Evolutionary conservation across 2,888 invertebrate species (phyloP).

Genomic region (Hirtodrosophila cameraria): DNA sequence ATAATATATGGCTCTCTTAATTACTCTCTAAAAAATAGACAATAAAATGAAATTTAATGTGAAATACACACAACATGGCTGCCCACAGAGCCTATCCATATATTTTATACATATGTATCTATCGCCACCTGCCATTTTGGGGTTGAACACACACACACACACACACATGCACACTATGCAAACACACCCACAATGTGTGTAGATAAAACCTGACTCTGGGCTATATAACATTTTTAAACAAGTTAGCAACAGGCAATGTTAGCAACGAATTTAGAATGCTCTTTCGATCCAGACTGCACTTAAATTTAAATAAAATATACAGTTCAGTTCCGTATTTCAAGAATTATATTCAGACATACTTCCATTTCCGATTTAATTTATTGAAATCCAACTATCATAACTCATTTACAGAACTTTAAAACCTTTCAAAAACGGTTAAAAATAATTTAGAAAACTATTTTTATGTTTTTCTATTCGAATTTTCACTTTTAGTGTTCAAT

Average conservation of each 20-base stretch:
- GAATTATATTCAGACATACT: no score
- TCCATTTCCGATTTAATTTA: no score
- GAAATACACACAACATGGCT: constrained; percentile 57
- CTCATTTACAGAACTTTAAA: no score
- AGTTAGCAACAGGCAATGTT: constrained; percentile 3
- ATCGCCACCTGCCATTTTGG: constrained; percentile 76
- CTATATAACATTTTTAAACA: constrained; percentile 55
- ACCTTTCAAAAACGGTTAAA: no score
- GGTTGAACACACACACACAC: constrained; percentile 55
- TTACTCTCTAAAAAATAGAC: constrained; percentile 49
- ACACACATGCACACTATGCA: constrained; percentile 1
- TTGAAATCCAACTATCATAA: no score
- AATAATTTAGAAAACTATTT: no score
- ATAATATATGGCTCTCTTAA: constrained; percentile 39
- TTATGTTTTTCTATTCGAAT: no score
- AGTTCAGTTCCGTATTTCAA: no score
- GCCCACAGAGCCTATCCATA: constrained; percentile 63
- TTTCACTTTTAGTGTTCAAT: no score
- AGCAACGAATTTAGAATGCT: constrained; percentile 18
- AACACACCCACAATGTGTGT: constrained; percentile 45
- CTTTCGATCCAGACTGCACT: constrained; percentile 4
- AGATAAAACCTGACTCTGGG: constrained; percentile 72
- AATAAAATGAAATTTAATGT: constrained; percentile 47
- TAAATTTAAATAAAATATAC: no score
- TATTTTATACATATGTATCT: constrained; percentile 29